Base-by-base conservation (phyloP, 2,797 vertebrate species). In the Centroberyx gerrardi region DNA sequence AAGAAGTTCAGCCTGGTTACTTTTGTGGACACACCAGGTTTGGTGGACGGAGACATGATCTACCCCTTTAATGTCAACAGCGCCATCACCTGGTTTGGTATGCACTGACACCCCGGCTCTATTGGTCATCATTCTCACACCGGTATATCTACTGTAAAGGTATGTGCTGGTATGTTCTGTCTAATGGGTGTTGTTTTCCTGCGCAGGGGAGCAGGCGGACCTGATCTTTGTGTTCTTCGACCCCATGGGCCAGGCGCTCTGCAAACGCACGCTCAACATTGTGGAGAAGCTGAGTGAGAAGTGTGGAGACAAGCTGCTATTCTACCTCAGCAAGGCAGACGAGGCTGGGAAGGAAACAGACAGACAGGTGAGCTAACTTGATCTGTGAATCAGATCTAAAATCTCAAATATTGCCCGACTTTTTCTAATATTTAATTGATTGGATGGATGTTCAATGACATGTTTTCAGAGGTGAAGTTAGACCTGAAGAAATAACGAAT, bases 1-100 rank as follows among this genome's bases (percentile, higher is more conserved):
- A 96, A 96, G 94, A 96, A 96, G 81, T 96, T 96, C 90, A 96
- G 92, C 75, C 85, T 96, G 84, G 93, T 96, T 85, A 96, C 94
- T 0, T 96, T 96, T 54, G 94, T 96, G 80, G 95, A 96, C 91
- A 96, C 96, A 3, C 95, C 95, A 0, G 95, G 95, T 61, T 83
- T 96, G 86, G 95, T 96, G 78, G 95, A 96, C 3, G 95, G 96
- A 36, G 95, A 96, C 88, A 96, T 96, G 95, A 83, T 95, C 62
- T 96, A 96, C 81, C 95, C 95, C 18, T 96, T 96, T 55, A 88
- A 95, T 33, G 95, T 95, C 59, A 95, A 96, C 81, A 90, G 75
- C 1, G 94, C 94, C 76, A 95, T 96, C 82, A 94, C 86, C 14
- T 95, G 94, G 87, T 89, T 96, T 54, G 96, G 95, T 96, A 90